phyloP scores from a whole-genome alignment of 1,140 invertebrate species.

The Cheumatopsyche charites region DNA sequence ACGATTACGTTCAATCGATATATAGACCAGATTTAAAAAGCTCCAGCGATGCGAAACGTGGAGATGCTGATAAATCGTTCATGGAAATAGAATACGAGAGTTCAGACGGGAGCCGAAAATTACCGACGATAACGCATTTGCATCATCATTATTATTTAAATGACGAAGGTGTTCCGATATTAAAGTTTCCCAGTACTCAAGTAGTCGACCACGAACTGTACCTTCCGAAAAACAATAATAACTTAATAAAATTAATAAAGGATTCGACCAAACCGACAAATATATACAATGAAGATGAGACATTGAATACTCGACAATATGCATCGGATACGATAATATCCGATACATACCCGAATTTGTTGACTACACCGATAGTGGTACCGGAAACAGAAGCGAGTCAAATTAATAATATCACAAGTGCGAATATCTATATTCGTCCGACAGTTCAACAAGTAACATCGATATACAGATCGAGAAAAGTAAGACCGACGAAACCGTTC shows the following conservation, averaged over 20 bases:
- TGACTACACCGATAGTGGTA: constrained; percentile 9
- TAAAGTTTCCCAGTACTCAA: constrained; percentile 35
- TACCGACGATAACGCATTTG: constrained; percentile 51
- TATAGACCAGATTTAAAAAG: neutral
- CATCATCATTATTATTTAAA: constrained; percentile 58
- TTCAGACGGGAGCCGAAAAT: constrained; percentile 19
- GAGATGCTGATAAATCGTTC: constrained; percentile 31
- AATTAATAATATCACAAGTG: constrained; percentile 1
- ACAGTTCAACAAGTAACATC: constrained; percentile 22
- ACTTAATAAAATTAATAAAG: neutral
- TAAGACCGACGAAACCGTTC: constrained; percentile 44
- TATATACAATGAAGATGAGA: neutral
- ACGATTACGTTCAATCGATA: constrained; percentile 1
- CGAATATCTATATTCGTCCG: neutral
- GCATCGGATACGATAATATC: neutral
- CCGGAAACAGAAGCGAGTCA: neutral
- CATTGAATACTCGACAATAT: neutral
- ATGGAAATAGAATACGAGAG: constrained; percentile 27
- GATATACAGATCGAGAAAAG: neutral
- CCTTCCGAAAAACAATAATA: constrained; percentile 29
- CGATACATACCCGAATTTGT: neutral
- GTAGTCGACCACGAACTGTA: constrained; percentile 39
- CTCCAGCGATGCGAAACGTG: constrained; percentile 31
- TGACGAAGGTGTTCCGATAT: constrained; percentile 45
- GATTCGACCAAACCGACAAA: neutral